Evolutionary conservation across 2,113 vertebrate species (phyloP).

Genomic region (Antechinus flavipes): DNA sequence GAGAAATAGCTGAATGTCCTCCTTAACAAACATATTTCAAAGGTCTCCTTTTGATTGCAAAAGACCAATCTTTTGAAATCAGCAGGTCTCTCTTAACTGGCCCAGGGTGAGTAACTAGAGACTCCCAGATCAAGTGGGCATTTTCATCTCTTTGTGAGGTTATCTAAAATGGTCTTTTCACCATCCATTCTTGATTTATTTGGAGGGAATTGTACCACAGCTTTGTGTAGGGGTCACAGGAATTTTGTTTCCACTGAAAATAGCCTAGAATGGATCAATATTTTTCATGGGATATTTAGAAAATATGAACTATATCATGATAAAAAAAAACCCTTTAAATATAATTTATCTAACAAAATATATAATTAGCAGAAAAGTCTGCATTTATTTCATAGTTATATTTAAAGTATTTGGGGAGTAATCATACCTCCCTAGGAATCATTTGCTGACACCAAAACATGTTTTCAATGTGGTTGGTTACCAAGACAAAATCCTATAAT

Average conservation of each 20-base stretch:
- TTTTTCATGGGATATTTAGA: constrained; percentile 34
- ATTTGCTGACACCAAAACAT: constrained; percentile 2
- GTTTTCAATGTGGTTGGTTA: constrained; percentile 4
- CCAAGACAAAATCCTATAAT: neutral
- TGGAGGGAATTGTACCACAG: neutral
- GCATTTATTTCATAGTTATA: neutral
- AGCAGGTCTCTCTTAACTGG: constrained; percentile 51
- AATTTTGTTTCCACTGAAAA: constrained; percentile 10
- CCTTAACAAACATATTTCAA: constrained; percentile 24
- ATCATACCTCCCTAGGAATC: neutral
- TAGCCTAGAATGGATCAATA: constrained; percentile 41
- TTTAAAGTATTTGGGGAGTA: constrained; percentile 5
- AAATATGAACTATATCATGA: constrained; percentile 6
- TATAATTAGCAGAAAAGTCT: neutral
- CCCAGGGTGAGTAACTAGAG: constrained; percentile 20
- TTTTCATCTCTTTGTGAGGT: constrained; percentile 61
- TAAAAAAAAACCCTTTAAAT: neutral
- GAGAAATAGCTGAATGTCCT: constrained; percentile 59
- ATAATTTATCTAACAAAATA: neutral
- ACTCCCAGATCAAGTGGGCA: constrained; percentile 62
- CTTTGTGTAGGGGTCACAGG: neutral
- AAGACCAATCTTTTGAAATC: constrained; percentile 75
- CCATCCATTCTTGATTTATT: neutral
- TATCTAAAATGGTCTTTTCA: constrained; percentile 31
- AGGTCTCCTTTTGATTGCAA: constrained; percentile 62